These are phyloP conservation scores for Hyposmocoma kahamanoa DNA, from an alignment of 1,140 invertebrate genomes.

Conservation along the genomic window DNA sequence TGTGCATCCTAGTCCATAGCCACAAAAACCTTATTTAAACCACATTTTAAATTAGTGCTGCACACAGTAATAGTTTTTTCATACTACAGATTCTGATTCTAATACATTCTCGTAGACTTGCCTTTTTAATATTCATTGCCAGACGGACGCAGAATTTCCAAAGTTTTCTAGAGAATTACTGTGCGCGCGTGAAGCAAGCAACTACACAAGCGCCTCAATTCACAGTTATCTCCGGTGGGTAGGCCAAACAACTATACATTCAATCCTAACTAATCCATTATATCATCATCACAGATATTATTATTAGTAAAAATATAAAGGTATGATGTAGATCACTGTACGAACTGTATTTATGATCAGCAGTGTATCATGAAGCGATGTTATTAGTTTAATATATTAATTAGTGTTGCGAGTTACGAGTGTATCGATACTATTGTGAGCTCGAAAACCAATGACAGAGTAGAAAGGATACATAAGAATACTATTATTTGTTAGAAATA, in stretches of 20 bases:
- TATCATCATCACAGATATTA: constrained; percentile 61
- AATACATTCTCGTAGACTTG: no score
- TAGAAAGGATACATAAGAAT: no score
- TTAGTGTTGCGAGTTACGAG: no score
- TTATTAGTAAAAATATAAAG: constrained; percentile 52
- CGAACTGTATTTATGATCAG: constrained; percentile 30
- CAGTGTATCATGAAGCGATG: constrained; percentile 37
- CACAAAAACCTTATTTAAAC: not conserved
- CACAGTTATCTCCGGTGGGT: constrained; percentile 47
- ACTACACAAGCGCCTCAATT: constrained; percentile 17
- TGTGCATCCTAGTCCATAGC: not conserved
- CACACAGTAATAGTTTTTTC: no score
- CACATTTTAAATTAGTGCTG: no score
- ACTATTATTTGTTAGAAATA: no score
- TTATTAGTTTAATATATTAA: constrained; percentile 35
- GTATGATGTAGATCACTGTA: constrained; percentile 52
- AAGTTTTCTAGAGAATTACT: no score
- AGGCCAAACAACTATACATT: constrained; percentile 40
- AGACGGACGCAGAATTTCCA: no score
- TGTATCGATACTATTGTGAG: no score
- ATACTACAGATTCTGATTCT: no score
- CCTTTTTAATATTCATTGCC: no score
- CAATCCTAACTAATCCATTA: constrained; percentile 38
- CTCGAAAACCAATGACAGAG: no score
- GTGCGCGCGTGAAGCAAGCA: constrained; percentile 27